Conservation (phyloP, 1,140 invertebrate species). For the Diuraphis noxia region DNA sequence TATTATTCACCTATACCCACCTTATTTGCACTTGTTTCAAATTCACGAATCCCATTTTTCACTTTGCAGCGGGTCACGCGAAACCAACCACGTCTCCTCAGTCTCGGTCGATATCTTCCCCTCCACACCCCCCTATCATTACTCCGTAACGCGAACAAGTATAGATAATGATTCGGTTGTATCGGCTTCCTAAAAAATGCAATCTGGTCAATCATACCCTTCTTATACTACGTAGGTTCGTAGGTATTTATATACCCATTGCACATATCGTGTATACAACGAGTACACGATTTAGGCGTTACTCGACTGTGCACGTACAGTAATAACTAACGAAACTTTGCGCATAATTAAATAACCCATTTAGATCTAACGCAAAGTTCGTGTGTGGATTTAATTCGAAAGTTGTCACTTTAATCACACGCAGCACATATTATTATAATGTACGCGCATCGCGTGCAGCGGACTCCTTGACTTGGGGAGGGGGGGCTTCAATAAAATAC, state of each 20-base stretch:
- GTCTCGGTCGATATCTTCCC: not conserved
- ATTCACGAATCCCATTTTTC: not conserved
- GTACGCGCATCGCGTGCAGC: not conserved
- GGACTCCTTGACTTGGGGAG: too few relatives aligned
- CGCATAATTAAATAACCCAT: not conserved
- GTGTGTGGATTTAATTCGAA: not conserved
- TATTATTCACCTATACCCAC: not conserved
- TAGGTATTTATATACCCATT: not conserved
- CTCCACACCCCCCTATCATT: not conserved
- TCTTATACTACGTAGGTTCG: not conserved
- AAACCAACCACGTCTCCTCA: not conserved
- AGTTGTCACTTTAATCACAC: constrained; percentile 1
- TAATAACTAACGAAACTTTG: not conserved
- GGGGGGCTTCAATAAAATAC: not conserved
- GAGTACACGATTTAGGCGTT: not conserved
- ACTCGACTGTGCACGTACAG: not conserved
- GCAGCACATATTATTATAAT: not conserved
- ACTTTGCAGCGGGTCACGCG: not conserved
- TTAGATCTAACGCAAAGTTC: not conserved
- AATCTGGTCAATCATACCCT: not conserved
- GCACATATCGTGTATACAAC: not conserved
- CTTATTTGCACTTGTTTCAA: too few relatives aligned
- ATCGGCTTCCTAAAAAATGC: not conserved
- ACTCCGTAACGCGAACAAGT: not conserved
- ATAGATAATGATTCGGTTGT: not conserved